A percentile compares a stretch with the other conserved stretches of the same genome.
Evolutionary conservation across 2,113 vertebrate genomes (phyloP).

Genomic region (Brachyistius frenatus): DNA sequence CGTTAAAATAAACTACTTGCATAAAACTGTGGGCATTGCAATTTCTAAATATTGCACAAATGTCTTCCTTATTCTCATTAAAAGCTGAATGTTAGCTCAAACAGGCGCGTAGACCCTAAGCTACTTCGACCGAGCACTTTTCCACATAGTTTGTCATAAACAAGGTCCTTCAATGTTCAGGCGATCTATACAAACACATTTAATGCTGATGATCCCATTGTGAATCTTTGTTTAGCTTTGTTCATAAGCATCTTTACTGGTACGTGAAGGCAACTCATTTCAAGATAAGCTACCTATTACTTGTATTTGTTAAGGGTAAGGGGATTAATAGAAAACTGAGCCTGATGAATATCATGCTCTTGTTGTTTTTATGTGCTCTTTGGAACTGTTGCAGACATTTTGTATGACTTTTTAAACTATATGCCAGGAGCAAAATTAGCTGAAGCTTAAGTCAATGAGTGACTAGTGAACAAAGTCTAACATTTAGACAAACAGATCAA

Average conservation of each 20-base stretch:
- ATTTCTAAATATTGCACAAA: slow-evolving; percentile 12
- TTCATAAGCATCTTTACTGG: too few relatives aligned
- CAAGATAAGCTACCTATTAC: too few relatives aligned
- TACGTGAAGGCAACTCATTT: too few relatives aligned
- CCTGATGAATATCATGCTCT: too few relatives aligned
- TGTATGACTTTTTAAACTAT: too few relatives aligned
- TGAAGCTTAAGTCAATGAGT: not conserved
- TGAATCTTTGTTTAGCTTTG: not conserved
- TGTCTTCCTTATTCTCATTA: not conserved
- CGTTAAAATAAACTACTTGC: slow-evolving; percentile 33
- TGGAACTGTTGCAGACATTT: too few relatives aligned
- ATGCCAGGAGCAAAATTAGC: too few relatives aligned
- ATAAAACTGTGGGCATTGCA: slow-evolving; percentile 4
- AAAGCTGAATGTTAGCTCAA: not conserved
- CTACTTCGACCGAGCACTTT: not conserved
- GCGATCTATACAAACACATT: not conserved
- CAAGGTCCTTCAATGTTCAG: not conserved
- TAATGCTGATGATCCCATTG: not conserved
- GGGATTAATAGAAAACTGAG: too few relatives aligned
- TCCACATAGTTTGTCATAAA: not conserved
- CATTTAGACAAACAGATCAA: not conserved
- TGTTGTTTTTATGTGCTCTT: too few relatives aligned
- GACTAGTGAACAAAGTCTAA: not conserved
- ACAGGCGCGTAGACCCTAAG: not conserved
- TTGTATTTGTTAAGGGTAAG: too few relatives aligned